Evolutionary conservation across 2,888 invertebrate species (phyloP).

Genomic region (Seira ritae): DNA sequence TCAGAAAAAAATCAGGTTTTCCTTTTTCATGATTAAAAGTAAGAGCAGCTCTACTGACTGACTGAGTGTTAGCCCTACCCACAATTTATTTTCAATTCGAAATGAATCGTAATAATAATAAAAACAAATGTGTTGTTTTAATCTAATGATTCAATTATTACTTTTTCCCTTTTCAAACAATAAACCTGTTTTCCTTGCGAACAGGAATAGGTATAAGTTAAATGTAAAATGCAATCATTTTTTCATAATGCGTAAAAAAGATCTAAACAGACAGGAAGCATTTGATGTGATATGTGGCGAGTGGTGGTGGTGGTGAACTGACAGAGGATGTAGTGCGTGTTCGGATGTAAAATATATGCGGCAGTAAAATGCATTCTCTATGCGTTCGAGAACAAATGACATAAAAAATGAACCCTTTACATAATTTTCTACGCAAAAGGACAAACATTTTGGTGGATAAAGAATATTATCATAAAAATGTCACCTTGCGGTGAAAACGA

Average conservation of each 20-base stretch:
- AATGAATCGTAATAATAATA: not conserved
- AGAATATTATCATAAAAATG: too few relatives aligned
- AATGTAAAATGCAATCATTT: conserved; percentile 33
- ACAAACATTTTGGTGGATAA: too few relatives aligned
- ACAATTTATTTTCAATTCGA: conserved; percentile 32
- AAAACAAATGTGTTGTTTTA: conserved; percentile 42
- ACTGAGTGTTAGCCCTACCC: conserved; percentile 16
- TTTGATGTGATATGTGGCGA: too few relatives aligned
- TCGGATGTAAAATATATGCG: too few relatives aligned
- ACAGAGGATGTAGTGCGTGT: too few relatives aligned
- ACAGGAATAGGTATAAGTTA: conserved; percentile 17
- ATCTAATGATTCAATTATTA: conserved; percentile 39
- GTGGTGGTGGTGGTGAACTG: too few relatives aligned
- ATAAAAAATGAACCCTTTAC: too few relatives aligned
- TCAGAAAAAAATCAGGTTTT: conserved; percentile 38
- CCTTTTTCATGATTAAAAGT: not conserved
- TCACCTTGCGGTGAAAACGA: too few relatives aligned
- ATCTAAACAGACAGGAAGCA: too few relatives aligned
- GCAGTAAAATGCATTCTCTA: too few relatives aligned
- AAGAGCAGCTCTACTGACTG: not conserved
- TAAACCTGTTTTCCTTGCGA: conserved; percentile 38
- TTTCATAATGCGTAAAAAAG: not conserved
- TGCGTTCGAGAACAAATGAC: too few relatives aligned
- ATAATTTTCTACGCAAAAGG: too few relatives aligned
- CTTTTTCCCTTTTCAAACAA: conserved; percentile 24